A percentile compares a stretch with the other conserved stretches of the same genome.
Conservation (phyloP, 2,888 invertebrate genomes). For the Drosophila acutilabella region DNA sequence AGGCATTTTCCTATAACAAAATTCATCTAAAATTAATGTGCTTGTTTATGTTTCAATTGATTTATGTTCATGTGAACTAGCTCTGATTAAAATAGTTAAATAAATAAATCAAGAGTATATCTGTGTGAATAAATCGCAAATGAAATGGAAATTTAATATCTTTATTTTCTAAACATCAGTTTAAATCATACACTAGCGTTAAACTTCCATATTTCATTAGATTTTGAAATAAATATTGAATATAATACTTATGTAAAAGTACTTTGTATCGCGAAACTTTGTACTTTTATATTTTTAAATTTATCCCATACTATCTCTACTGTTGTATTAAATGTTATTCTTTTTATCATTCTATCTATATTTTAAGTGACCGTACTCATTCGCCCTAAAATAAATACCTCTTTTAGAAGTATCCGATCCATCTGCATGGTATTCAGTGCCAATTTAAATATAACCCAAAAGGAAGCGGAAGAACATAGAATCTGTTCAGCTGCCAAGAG, state of each 20-base stretch:
- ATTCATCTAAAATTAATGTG: conserved; percentile 1
- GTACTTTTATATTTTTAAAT: no score
- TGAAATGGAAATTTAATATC: neutral
- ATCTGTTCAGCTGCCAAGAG: conserved; percentile 44
- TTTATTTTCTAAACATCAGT: no score
- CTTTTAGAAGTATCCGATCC: conserved; percentile 6
- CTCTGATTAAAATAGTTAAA: conserved; percentile 13
- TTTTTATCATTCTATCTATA: no score
- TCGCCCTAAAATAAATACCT: conserved; percentile 4
- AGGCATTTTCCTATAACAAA: no score
- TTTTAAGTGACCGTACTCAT: neutral
- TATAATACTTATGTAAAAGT: no score
- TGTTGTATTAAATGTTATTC: no score
- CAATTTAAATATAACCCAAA: conserved; percentile 14
- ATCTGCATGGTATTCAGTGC: conserved; percentile 1
- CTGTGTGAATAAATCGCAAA: neutral
- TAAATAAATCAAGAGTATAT: neutral
- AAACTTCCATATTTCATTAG: no score
- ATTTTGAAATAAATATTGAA: no score
- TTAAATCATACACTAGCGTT: no score
- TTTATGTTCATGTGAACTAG: conserved; percentile 26
- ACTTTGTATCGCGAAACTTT: no score
- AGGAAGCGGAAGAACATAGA: neutral
- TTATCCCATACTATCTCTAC: no score
- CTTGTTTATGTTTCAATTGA: conserved; percentile 25